A percentile compares a stretch with the other conserved stretches of the same genome.
Conservation (phyloP, 2,888 invertebrate species). For the Aquatica leii region DNA sequence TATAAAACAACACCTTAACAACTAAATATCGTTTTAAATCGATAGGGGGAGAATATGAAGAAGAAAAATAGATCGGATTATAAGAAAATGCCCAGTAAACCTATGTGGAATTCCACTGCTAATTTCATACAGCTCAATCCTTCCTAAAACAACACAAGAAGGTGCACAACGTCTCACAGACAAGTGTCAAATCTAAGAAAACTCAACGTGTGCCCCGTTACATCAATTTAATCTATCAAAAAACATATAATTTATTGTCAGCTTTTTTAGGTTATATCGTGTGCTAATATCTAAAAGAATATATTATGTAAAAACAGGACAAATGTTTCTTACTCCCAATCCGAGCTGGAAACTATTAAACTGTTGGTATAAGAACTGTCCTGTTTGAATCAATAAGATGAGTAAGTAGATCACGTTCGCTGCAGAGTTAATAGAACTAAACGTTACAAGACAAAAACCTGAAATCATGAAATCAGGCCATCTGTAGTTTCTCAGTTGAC, state of each 20-base stretch:
- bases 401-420: conserved; percentile 21
- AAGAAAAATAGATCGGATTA: no score
- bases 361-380: conserved; percentile 24
- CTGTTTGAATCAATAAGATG: conserved; percentile 19
- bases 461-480: conserved; percentile 23
- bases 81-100: no score
- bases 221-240: no score
- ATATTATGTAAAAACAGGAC: conserved; percentile 17
- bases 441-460: conserved; percentile 24
- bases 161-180: conserved; percentile 31
- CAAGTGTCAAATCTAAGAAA: conserved; percentile 31
- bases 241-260: not conserved
- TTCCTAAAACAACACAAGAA: conserved; percentile 39
- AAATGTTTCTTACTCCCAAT: conserved; percentile 21
- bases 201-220: conserved; percentile 21
- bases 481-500: conserved; percentile 23
- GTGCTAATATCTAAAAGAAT: conserved; percentile 20
- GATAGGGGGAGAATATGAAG: no score
- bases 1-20: no score
- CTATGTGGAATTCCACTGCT: conserved; percentile 38
- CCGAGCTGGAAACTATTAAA: conserved; percentile 17
- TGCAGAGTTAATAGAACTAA: conserved; percentile 18
- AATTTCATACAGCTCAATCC: conserved; percentile 39
- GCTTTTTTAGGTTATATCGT: not conserved
- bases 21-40: no score